These are phyloP conservation scores for Neosilurus mollespiculum DNA, from an alignment of 2,797 vertebrate genomes.

Conservation along the genomic window DNA sequence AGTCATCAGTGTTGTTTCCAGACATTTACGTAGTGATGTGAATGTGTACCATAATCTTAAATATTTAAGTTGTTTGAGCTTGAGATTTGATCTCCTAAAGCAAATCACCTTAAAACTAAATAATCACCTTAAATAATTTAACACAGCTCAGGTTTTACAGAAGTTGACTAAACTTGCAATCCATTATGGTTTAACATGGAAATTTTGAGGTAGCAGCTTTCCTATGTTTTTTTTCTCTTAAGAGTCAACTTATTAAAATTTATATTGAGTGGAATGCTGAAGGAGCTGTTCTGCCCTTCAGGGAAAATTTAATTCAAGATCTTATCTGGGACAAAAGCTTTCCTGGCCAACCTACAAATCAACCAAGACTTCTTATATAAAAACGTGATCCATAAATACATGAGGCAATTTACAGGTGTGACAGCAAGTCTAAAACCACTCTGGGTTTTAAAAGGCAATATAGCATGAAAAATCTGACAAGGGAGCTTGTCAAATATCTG, in stretches of 20 bases:
- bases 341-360: constrained; percentile 38
- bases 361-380: constrained; percentile 19
- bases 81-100: too few species aligned
- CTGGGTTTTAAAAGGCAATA: constrained; percentile 36
- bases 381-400: constrained; percentile 34
- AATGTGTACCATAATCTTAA: neutral
- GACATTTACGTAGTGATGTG: too few species aligned
- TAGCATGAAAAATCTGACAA: constrained; percentile 42
- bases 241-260: neutral
- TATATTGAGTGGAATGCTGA: neutral
- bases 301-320: constrained; percentile 22
- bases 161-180: neutral
- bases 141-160: neutral
- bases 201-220: neutral
- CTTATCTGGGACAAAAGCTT: constrained; percentile 10
- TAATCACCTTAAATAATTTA: neutral
- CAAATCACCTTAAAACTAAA: neutral
- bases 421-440: constrained; percentile 25
- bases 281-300: neutral
- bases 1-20: neutral
- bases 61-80: neutral
- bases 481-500: constrained; percentile 26
- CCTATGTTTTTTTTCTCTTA: neutral
- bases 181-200: neutral
- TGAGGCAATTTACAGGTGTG: constrained; percentile 23